Evolutionary conservation across 2,113 vertebrate species (phyloP).

Genomic region (Aplodontia rufa): DNA sequence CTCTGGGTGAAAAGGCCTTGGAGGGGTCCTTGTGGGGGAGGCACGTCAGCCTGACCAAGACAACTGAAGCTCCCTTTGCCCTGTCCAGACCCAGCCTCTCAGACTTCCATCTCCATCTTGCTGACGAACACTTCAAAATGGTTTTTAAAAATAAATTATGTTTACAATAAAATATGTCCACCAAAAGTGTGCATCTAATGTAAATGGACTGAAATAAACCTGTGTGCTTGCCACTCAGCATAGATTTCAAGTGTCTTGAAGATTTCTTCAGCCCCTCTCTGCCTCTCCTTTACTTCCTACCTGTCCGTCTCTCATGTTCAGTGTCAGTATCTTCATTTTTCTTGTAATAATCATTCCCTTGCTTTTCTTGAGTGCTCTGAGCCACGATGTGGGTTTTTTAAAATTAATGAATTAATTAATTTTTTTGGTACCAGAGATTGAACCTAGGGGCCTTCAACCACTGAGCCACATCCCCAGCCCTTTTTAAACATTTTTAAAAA

Average conservation of each 20-base stretch:
- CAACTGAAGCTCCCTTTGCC: too few species aligned
- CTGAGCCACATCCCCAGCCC: too few species aligned
- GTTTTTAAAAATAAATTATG: neutral
- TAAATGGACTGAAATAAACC: neutral
- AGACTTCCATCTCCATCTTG: neutral
- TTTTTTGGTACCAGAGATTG: too few species aligned
- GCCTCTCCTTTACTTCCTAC: neutral
- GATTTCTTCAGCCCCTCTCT: neutral
- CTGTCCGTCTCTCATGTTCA: neutral
- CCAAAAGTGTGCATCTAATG: neutral
- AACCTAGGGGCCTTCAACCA: too few species aligned
- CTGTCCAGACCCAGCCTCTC: neutral
- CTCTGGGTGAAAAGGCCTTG: conserved; percentile 39
- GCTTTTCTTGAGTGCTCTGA: neutral
- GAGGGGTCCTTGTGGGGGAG: neutral
- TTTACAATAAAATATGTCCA: neutral
- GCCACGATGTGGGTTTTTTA: neutral
- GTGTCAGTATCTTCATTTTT: neutral
- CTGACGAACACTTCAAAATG: neutral
- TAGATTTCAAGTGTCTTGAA: neutral
- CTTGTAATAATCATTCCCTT: neutral
- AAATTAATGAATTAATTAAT: too few species aligned
- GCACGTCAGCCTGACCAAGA: neutral
- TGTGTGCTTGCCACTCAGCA: neutral
- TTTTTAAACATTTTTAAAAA: too few species aligned